phyloP scores from a whole-genome alignment of 2,888 invertebrate species.

The Smittia aterrima region DNA sequence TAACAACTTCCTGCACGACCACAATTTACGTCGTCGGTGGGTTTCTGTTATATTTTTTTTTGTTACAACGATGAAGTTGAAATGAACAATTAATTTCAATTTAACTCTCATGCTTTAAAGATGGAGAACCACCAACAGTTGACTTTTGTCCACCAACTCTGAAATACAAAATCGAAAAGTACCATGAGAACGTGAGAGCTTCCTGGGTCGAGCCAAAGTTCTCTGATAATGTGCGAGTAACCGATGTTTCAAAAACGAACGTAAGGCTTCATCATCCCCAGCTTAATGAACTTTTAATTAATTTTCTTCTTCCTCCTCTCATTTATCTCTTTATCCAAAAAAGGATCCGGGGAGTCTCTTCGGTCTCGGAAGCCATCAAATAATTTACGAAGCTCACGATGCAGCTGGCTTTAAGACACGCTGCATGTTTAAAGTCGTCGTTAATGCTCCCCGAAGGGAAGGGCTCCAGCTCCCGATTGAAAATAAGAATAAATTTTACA shows the following conservation, averaged over 20 bases:
- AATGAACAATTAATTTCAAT: constrained; percentile 37
- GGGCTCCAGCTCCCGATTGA: constrained; percentile 42
- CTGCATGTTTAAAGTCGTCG: constrained; percentile 52
- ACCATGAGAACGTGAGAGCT: constrained; percentile 47
- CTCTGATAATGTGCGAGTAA: constrained; percentile 56
- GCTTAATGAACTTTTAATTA: constrained; percentile 35
- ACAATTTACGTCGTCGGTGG: constrained; percentile 44
- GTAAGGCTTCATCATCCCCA: constrained; percentile 46
- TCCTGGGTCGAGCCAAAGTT: constrained; percentile 56
- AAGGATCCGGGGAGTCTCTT: constrained; percentile 55
- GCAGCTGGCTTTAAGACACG: constrained; percentile 55
- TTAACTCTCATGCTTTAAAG: not conserved
- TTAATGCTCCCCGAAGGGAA: constrained; percentile 43
- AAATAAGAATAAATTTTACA: constrained; percentile 37
- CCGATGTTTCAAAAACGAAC: constrained; percentile 52
- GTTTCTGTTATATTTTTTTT: too few species aligned
- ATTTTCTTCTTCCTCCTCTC: constrained; percentile 42
- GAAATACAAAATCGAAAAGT: constrained; percentile 43
- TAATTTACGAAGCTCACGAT: constrained; percentile 56
- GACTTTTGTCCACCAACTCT: constrained; percentile 54
- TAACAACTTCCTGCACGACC: constrained; percentile 45
- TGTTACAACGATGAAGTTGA: not conserved
- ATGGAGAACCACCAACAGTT: constrained; percentile 55
- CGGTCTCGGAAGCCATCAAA: constrained; percentile 54
- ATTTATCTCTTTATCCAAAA: constrained; percentile 40